These are phyloP conservation scores for Aurelia sp. DNA, from an alignment of 30 jellyfish, hydroid and myxozoan species.

Conservation along the genomic window DNA sequence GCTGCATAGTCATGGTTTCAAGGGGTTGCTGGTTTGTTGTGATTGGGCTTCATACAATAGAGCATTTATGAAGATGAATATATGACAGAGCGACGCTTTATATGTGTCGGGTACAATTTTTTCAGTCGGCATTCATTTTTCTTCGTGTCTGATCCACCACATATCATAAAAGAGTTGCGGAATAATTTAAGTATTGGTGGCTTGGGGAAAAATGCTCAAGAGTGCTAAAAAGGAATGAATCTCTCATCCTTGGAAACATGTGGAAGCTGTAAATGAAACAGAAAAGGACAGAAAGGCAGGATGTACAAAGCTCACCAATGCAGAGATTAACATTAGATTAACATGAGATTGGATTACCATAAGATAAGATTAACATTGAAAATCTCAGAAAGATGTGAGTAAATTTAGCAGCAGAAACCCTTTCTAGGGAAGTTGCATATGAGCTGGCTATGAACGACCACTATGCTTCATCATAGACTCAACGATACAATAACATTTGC, in stretches of 20 bases:
- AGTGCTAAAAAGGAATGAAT: background rate
- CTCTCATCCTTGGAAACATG: background rate
- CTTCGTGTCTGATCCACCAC: no score
- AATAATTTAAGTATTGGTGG: conserved; percentile 7
- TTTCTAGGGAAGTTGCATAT: background rate
- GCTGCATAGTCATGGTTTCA: conserved; percentile 5
- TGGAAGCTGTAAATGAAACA: background rate
- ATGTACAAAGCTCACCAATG: background rate
- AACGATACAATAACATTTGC: background rate
- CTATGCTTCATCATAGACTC: background rate
- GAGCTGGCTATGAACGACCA: background rate
- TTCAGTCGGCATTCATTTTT: background rate
- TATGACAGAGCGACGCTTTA: background rate
- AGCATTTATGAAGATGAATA: conserved; percentile 8
- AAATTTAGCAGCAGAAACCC: conserved; percentile 6
- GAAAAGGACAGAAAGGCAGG: background rate
- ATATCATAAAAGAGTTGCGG: conserved; percentile 8
- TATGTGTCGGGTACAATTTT: background rate
- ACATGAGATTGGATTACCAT: no score
- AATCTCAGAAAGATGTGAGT: background rate
- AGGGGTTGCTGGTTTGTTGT: background rate
- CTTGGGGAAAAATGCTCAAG: background rate
- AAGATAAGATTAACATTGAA: background rate
- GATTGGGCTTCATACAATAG: conserved; percentile 15
- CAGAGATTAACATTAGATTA: no score